Evolutionary conservation across 2,888 invertebrate genomes (phyloP), one percentile per base, ranked within the genome.

Genomic region (Drosophila emarginata): DNA sequence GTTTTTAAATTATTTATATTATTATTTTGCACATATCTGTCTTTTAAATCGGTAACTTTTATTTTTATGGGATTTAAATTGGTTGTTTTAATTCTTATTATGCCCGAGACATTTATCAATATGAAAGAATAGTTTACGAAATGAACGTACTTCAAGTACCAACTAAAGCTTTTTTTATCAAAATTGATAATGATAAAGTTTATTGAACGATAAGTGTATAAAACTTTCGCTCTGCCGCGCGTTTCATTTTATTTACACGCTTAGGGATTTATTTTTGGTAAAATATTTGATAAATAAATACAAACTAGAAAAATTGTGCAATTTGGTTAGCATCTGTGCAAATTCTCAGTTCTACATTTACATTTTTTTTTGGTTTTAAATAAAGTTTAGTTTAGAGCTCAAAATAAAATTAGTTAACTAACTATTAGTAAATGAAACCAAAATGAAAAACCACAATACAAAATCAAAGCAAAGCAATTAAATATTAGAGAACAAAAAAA

Each of bases 401-500:
- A 23, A 40, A 76, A 67, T 73, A 69, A 67, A 81, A 80, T 75
- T 68, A 68, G 60, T 73, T 63, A 52, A 63, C 66, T 37, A 62
- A 28, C 50, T 63, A 56, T 53, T 71, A 40, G 75, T 64, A 78
- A 61, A 66, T 18, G 36, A 69, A 63, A 70, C 52, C 68, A 32
- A 52, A 58, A 54, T n/a, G 11, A 21, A 28, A 59, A 64, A 66
- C 87, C 78, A 65, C 78, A 80, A 54, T 18, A 40, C 60, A 62
- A 57, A 58, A 69, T 57, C 15, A 64, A 54, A 45, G 26, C 60
- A 58, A 45, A 32, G 36, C 26, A 39, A 40, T 74, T 68, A 74
- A 72, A 65, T 65, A 87, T 78, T 80, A 74, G 75, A 76, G 65
- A 40, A 61, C 59, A 28, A 37, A 32, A 51, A 56, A 61, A 69